A percentile compares a stretch with the other conserved stretches of the same genome.
phyloP scores from a whole-genome alignment of 2,888 invertebrate genomes.

The Hyles lineata region DNA sequence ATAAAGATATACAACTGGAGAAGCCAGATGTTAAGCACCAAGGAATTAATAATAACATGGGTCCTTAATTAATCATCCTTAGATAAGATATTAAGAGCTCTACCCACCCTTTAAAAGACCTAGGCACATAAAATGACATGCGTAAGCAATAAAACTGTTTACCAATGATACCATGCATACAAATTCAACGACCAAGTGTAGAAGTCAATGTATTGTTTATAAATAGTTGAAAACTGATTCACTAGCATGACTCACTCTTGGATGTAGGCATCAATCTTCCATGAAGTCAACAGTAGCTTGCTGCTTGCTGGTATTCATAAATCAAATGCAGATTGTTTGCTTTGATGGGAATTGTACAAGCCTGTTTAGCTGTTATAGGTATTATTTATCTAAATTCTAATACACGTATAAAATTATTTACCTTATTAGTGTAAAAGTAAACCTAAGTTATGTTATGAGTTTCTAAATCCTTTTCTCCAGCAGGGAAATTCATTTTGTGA shows the following conservation, averaged over 20 bases:
- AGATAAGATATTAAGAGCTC: too few relatives aligned
- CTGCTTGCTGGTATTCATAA: constrained; percentile 1
- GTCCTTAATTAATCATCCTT: too few relatives aligned
- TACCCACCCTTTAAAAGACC: too few relatives aligned
- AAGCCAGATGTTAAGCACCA: too few relatives aligned
- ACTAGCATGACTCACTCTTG: constrained; percentile 2
- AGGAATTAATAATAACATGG: too few relatives aligned
- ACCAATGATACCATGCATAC: constrained; percentile 29
- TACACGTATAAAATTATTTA: too few relatives aligned
- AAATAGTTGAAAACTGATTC: constrained; percentile 20
- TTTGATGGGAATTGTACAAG: constrained; percentile 1
- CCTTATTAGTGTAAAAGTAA: too few relatives aligned
- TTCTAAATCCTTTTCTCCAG: too few relatives aligned
- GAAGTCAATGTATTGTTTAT: constrained; percentile 35
- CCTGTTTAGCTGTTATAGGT: background rate
- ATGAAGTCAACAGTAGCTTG: constrained; percentile 16
- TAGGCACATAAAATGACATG: too few relatives aligned
- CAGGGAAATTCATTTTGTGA: too few relatives aligned
- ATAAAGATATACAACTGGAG: too few relatives aligned
- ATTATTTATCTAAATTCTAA: background rate
- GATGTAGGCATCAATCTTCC: constrained; percentile 12
- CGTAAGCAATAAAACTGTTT: constrained; percentile 6
- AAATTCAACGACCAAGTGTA: constrained; percentile 37
- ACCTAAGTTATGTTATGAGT: too few relatives aligned
- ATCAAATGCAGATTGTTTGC: background rate